Evolutionary conservation across 2,797 vertebrate genomes (phyloP).

Genomic region (Melanotaenia boesemani): DNA sequence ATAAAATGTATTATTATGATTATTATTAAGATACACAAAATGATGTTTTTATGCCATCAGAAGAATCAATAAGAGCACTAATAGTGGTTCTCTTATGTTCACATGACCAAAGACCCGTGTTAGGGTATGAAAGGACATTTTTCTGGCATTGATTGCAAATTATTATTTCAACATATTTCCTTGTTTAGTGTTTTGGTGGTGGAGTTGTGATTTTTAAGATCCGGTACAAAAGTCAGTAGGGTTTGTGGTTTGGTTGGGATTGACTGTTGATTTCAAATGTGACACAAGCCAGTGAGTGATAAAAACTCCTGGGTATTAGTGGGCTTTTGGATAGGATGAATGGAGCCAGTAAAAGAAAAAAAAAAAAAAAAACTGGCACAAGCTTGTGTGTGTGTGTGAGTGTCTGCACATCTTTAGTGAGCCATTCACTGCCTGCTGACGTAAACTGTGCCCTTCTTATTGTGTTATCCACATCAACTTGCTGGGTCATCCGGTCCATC

Average conservation of each 20-base stretch:
- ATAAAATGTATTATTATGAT: no score
- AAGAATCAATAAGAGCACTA: not conserved
- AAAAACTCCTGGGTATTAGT: not conserved
- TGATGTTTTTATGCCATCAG: not conserved
- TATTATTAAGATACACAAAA: no score
- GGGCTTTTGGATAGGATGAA: not conserved
- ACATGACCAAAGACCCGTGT: no score
- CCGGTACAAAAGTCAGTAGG: no score
- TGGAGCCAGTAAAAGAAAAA: not conserved
- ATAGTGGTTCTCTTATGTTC: not conserved
- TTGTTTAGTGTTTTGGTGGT: not conserved
- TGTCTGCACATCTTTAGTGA: conserved; percentile 28
- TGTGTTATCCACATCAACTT: conserved; percentile 53
- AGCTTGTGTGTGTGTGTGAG: conserved; percentile 2
- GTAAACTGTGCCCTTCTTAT: conserved; percentile 54
- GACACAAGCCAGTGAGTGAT: not conserved
- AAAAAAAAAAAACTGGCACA: not conserved
- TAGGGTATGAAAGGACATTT: no score
- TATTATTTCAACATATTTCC: not conserved
- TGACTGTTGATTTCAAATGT: not conserved
- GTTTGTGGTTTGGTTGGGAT: no score
- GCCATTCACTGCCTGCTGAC: conserved; percentile 50
- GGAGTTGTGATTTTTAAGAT: no score
- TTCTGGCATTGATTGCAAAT: not conserved
- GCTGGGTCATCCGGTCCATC: conserved; percentile 36